A percentile compares a stretch with the other conserved stretches of the same genome.
These are phyloP conservation scores for Lepidiolamprologus cunningtoni DNA, from an alignment of 2,113 vertebrate species.

Conservation along the genomic window DNA sequence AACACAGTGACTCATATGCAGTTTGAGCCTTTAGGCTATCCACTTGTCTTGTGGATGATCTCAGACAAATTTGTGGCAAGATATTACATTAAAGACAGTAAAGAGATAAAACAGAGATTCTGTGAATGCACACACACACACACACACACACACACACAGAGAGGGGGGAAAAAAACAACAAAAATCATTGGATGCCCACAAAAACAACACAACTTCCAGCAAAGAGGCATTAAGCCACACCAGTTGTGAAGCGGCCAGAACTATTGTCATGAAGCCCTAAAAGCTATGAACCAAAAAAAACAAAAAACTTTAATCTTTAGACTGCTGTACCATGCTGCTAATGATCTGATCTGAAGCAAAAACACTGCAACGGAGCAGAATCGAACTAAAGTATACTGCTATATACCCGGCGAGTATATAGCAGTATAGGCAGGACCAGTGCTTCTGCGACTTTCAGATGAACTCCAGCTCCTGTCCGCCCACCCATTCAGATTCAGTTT, in stretches of 20 bases:
- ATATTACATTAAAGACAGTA: neutral
- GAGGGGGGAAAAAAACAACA: neutral
- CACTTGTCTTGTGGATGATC: neutral
- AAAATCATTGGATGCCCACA: neutral
- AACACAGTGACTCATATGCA: neutral
- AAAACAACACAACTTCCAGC: neutral
- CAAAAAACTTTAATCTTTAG: neutral
- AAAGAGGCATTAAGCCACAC: neutral
- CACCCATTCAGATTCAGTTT: neutral
- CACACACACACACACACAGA: neutral
- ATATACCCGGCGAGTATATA: neutral
- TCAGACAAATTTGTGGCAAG: neutral
- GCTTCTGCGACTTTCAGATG: neutral
- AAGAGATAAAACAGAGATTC: neutral
- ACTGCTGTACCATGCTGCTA: neutral
- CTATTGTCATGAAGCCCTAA: neutral
- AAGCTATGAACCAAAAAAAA: neutral
- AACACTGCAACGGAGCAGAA: neutral
- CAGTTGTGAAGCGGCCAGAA: neutral
- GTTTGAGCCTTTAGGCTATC: neutral
- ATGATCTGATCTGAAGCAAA: slow-evolving; percentile 12
- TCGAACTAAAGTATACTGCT: neutral
- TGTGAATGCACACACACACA: neutral
- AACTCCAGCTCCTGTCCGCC: slow-evolving; percentile 11
- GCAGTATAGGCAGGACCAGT: neutral